Percentiles rank a stretch among this genome's conserved stretches.
Evolutionary conservation across 2,888 invertebrate species (phyloP).

Genomic region (Cyaniris semiargus): DNA sequence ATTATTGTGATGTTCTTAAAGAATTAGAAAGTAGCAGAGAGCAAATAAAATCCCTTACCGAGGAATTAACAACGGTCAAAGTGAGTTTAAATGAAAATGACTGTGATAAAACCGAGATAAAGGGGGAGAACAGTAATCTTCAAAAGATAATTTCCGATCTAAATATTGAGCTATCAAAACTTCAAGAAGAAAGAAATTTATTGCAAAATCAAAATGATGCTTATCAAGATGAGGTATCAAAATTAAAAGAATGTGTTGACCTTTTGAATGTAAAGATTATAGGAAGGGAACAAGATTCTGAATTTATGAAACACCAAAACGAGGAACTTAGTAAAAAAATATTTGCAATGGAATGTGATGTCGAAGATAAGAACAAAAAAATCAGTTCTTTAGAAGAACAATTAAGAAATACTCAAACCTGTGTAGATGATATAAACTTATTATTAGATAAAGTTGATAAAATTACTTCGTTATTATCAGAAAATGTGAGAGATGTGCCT

Average conservation of each 20-base stretch:
- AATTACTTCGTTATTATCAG: slow-evolving; percentile 50
- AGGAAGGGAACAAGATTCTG: slow-evolving; percentile 45
- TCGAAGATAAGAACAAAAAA: slow-evolving; percentile 48
- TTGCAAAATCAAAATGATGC: slow-evolving; percentile 42
- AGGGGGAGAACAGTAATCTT: slow-evolving; percentile 48
- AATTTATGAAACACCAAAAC: slow-evolving; percentile 45
- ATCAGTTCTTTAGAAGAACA: slow-evolving; percentile 48
- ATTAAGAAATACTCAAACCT: slow-evolving; percentile 46
- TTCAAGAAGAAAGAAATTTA: slow-evolving; percentile 38
- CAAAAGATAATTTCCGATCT: slow-evolving; percentile 45
- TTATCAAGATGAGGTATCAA: slow-evolving; percentile 41
- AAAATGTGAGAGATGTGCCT: slow-evolving; percentile 51
- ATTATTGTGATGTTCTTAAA: slow-evolving; percentile 40
- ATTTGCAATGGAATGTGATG: slow-evolving; percentile 46
- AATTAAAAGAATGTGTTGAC: slow-evolving; percentile 48
- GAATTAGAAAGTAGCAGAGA: slow-evolving; percentile 49
- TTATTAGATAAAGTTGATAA: slow-evolving; percentile 49
- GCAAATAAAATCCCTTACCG: slow-evolving; percentile 48
- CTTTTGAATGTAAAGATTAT: slow-evolving; percentile 44
- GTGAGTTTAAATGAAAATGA: slow-evolving; percentile 48
- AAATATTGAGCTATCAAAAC: slow-evolving; percentile 45
- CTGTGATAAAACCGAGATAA: slow-evolving; percentile 49
- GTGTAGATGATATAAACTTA: slow-evolving; percentile 50
- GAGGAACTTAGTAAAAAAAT: slow-evolving; percentile 46
- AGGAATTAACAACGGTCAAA: slow-evolving; percentile 48